Evolutionary conservation across 2,113 vertebrate genomes (phyloP).

Genomic region (Brevimyrus niger): DNA sequence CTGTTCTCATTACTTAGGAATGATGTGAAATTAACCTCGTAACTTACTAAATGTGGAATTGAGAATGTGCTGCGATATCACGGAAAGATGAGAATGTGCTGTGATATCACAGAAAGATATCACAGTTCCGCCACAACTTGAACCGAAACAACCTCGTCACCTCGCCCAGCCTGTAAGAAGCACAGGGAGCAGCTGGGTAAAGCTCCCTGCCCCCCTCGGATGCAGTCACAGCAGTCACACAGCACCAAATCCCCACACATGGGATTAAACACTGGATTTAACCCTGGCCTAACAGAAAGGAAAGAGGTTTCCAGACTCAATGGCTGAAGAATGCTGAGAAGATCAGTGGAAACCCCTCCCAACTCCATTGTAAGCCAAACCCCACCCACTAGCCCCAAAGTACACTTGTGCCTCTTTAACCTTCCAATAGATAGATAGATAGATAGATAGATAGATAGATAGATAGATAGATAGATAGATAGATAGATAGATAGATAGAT

Average conservation of each 20-base stretch:
- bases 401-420: not conserved
- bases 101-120: conserved; percentile 49
- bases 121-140: conserved; percentile 41
- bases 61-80: conserved; percentile 46
- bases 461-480: not conserved
- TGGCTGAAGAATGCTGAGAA: not conserved
- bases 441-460: not conserved
- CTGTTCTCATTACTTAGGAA: not conserved
- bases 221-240: conserved; percentile 48
- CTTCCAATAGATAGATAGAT: not conserved
- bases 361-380: not conserved
- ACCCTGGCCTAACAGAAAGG: conserved; percentile 59
- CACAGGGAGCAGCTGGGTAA: conserved; percentile 50
- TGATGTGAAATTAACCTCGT: conserved; percentile 42
- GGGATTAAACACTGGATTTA: conserved; percentile 53
- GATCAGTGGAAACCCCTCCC: not conserved
- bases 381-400: not conserved
- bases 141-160: conserved; percentile 60
- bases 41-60: conserved; percentile 8
- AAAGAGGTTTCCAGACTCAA: not conserved
- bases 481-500: not conserved
- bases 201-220: conserved; percentile 45
- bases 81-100: conserved; percentile 46
- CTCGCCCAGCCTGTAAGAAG: conserved; percentile 51
- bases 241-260: conserved; percentile 32